Evolutionary conservation across 2,888 invertebrate genomes (phyloP), one percentile per base, ranked within the genome.

Genomic region (Danaus chrysippus): DNA sequence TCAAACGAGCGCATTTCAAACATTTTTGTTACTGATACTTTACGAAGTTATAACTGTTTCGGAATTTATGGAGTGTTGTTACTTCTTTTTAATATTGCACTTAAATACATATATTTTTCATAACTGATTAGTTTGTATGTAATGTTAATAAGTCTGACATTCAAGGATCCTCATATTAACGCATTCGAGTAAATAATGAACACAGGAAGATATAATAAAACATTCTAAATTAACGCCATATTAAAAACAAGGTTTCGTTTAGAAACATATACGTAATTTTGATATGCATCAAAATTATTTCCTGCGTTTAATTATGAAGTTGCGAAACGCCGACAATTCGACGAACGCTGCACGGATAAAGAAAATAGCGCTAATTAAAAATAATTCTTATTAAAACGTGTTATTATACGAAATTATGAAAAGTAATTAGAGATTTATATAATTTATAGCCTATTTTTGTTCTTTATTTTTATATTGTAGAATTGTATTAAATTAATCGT

Each of bases 201-300:
- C 43, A 46, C 11, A 52, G 42, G 58, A 60, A 60, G 66, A 64
- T 64, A 62, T 53, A 53, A 60, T 64, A 58, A 58, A 61, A 11
- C 41, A 53, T n/a, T 61, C 23, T 15, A 56, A 64, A 57, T 43
- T 43, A 57, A 55, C 12, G 59, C 12, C 59, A 64, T 63, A 56
- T 17, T 49, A 61, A 64, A 58, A 59, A 61, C 64, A 60, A 62
- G 59, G 59, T 66, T 63, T 62, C 56, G 56, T 64, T 62, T 60
- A 56, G 56, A 62, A 62, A 64, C 62, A 60, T 58, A 59, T 64
- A 58, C 42, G n/a, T 56, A 44, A 55, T 54, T 58, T 54, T 49
- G 60, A 49, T 49, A 57, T 64, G 42, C 17, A 58, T 34, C n/a
- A 43, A 49, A 62, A 61, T 61, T 65, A 59, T 42, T 67, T 65